Evolutionary conservation across 2,113 vertebrate genomes (phyloP).

Genomic region (Aix galericulata): DNA sequence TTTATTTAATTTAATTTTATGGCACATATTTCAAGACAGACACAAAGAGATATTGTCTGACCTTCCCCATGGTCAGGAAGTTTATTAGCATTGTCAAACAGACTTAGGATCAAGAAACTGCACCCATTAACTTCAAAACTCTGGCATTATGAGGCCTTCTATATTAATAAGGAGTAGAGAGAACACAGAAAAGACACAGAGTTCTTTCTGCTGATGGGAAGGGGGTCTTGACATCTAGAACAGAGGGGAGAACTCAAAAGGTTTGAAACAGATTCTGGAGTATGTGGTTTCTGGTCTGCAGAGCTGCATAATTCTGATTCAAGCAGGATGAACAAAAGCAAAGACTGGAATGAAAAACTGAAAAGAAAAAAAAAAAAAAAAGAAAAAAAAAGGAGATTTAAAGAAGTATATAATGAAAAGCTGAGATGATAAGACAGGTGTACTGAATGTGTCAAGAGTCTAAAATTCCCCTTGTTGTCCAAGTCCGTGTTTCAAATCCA

Average conservation of each 20-base stretch:
- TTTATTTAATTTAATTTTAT: conserved; percentile 59
- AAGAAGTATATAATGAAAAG: background rate
- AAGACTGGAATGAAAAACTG: background rate
- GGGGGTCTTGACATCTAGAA: background rate
- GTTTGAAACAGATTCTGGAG: background rate
- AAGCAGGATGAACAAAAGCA: background rate
- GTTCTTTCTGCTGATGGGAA: background rate
- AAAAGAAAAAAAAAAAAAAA: background rate
- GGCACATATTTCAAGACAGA: conserved; percentile 31
- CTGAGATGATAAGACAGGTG: background rate
- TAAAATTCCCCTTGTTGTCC: background rate
- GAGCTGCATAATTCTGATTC: background rate
- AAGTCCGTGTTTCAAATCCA: background rate
- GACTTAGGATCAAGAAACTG: background rate
- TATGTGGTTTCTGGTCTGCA: background rate
- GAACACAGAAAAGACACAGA: background rate
- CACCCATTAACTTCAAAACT: background rate
- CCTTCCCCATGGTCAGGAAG: background rate
- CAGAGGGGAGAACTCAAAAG: background rate
- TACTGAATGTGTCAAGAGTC: background rate
- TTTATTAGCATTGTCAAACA: conserved; percentile 1
- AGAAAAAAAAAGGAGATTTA: background rate
- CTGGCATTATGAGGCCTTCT: background rate
- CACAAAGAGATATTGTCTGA: conserved; percentile 19
- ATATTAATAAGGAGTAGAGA: background rate